phyloP scores from a whole-genome alignment of 2,113 vertebrate species.

The Amphilophus citrinellus region DNA sequence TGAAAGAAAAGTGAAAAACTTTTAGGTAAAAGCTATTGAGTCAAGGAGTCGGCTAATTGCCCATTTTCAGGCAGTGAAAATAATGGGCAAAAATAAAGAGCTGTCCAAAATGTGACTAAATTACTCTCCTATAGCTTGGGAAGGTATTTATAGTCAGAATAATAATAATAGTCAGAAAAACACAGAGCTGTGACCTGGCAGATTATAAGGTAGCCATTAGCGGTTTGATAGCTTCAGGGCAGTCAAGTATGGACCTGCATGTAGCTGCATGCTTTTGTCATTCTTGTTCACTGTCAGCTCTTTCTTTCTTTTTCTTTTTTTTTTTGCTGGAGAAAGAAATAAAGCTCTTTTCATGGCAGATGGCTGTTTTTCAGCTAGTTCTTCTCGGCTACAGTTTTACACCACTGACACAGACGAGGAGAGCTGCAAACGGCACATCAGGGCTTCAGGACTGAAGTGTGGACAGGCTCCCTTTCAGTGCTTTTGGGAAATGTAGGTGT shows the following conservation, averaged over 20 bases:
- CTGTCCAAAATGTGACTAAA: constrained; percentile 40
- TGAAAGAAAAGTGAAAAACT: constrained; percentile 17
- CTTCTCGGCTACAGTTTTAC: not conserved
- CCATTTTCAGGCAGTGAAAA: constrained; percentile 38
- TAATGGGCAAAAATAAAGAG: constrained; percentile 30
- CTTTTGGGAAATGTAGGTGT: not conserved
- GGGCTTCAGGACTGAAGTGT: constrained; percentile 7
- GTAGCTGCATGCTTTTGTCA: constrained; percentile 40
- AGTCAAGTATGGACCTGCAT: not conserved
- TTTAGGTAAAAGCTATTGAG: constrained; percentile 36
- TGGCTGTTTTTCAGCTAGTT: constrained; percentile 12
- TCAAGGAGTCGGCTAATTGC: constrained; percentile 46
- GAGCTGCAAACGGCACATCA: constrained; percentile 18
- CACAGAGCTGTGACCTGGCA: constrained; percentile 41
- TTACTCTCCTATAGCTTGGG: constrained; percentile 26
- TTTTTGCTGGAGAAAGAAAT: constrained; percentile 31
- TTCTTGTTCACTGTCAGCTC: constrained; percentile 40
- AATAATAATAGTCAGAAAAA: constrained; percentile 31
- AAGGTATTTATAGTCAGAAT: constrained; percentile 17
- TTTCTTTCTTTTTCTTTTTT: constrained; percentile 33
- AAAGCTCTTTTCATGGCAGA: constrained; percentile 14
- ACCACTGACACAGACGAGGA: constrained; percentile 11
- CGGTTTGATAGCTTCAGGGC: constrained; percentile 25
- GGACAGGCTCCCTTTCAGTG: constrained; percentile 26
- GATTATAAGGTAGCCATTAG: constrained; percentile 38